Evolutionary conservation across 2,113 vertebrate species (phyloP).

Genomic region (Nycticorax nycticorax): DNA sequence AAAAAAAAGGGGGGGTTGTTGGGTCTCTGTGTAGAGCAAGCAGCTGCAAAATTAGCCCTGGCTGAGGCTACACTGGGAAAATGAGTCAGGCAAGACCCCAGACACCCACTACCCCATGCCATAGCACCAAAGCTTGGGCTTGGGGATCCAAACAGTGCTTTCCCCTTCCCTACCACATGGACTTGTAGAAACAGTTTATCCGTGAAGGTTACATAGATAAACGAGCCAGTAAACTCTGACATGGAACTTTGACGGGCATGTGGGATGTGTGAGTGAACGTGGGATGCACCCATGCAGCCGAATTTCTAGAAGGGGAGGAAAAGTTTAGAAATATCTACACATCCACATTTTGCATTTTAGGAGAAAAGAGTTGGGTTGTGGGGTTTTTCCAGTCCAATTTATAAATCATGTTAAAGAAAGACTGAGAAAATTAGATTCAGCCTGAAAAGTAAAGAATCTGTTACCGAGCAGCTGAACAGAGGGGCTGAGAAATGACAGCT

Average conservation of each 20-base stretch:
- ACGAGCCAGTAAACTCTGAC: neutral
- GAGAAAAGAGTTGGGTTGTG: neutral
- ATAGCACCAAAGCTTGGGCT: neutral
- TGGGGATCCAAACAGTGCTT: neutral
- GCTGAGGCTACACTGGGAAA: neutral
- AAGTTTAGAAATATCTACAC: neutral
- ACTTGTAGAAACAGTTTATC: neutral
- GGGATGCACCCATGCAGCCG: accelerated
- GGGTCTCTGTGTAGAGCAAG: neutral
- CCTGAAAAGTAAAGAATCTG: neutral
- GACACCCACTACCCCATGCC: neutral
- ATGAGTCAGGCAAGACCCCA: neutral
- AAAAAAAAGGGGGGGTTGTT: too few species aligned
- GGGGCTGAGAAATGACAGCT: neutral
- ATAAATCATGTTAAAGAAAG: neutral
- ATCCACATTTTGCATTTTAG: neutral
- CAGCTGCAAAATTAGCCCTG: neutral
- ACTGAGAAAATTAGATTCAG: neutral
- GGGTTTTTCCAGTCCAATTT: neutral
- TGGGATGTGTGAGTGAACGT: neutral
- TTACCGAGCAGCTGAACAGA: neutral
- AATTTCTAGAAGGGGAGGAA: neutral
- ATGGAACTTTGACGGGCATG: accelerated
- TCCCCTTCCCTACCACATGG: neutral
- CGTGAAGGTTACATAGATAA: neutral